These are phyloP conservation scores for Pocillopora verrucosa DNA, from an alignment of 64 coral and sea anemone species.

Conservation along the genomic window DNA sequence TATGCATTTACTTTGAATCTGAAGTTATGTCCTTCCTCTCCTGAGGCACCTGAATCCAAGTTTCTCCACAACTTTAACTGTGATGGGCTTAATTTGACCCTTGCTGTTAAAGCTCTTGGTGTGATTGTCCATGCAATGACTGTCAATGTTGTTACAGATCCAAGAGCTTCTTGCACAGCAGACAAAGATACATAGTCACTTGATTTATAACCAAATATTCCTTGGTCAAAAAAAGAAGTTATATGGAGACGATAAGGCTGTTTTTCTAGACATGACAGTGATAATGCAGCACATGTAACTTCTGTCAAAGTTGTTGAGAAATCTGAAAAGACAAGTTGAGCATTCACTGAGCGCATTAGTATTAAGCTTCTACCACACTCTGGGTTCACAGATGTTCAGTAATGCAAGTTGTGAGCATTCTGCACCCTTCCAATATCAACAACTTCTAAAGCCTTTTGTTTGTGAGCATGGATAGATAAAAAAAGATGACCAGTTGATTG, in stretches of 20 bases:
- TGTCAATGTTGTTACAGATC: not conserved
- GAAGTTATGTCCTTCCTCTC: not conserved
- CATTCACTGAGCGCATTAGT: not conserved
- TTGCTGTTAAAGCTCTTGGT: constrained; percentile 30
- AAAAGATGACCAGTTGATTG: too few relatives aligned
- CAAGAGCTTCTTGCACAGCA: constrained; percentile 7
- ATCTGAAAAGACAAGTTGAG: not conserved
- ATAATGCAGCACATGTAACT: not conserved
- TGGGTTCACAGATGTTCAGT: too few relatives aligned
- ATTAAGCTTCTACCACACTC: too few relatives aligned
- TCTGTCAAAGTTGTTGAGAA: not conserved
- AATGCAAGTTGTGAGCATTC: too few relatives aligned
- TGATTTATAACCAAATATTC: not conserved
- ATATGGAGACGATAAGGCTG: not conserved
- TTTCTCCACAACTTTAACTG: constrained; percentile 21
- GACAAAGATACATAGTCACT: not conserved
- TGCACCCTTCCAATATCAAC: too few relatives aligned
- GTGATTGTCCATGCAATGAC: constrained; percentile 44
- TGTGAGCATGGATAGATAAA: too few relatives aligned
- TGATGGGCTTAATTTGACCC: constrained; percentile 22
- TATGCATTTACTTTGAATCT: not conserved
- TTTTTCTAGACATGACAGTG: constrained; percentile 11
- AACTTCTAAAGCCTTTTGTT: too few relatives aligned
- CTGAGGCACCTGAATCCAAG: not conserved
- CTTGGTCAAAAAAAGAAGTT: constrained; percentile 32